Evolutionary conservation across 2,888 invertebrate genomes (phyloP).

Genomic region (Unio pictorum): DNA sequence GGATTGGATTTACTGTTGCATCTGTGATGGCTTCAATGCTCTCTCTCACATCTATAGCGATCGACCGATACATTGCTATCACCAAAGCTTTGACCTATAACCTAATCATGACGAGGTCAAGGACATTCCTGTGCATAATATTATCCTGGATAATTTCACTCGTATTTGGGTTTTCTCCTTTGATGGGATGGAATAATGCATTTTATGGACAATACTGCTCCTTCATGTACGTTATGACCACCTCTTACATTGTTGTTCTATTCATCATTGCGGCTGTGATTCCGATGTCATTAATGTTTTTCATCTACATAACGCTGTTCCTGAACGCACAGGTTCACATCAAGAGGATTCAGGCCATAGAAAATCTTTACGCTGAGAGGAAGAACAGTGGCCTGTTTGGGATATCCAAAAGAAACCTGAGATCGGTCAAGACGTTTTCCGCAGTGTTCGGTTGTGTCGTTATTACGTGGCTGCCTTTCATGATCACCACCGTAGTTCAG

Average conservation of each 20-base stretch:
- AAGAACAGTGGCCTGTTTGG: slow-evolving; percentile 30
- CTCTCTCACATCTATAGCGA: slow-evolving; percentile 52
- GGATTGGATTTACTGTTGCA: slow-evolving; percentile 45
- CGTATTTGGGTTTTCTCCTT: slow-evolving; percentile 49
- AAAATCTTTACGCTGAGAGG: slow-evolving; percentile 30
- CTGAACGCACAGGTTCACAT: slow-evolving; percentile 46
- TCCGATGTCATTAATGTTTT: slow-evolving; percentile 46
- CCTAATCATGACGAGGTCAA: slow-evolving; percentile 40
- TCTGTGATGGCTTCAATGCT: slow-evolving; percentile 44
- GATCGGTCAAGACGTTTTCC: slow-evolving; percentile 47
- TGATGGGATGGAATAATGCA: slow-evolving; percentile 51
- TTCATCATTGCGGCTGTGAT: slow-evolving; percentile 34
- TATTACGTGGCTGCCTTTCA: slow-evolving; percentile 52
- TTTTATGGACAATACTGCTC: slow-evolving; percentile 47
- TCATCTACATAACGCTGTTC: slow-evolving; percentile 43
- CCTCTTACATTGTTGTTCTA: slow-evolving; percentile 41
- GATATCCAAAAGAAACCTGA: slow-evolving; percentile 40
- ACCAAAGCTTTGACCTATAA: slow-evolving; percentile 48
- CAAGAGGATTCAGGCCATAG: slow-evolving; percentile 45
- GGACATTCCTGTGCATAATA: slow-evolving; percentile 32
- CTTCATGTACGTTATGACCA: slow-evolving; percentile 43
- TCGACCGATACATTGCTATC: slow-evolving; percentile 59
- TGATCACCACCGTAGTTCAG: slow-evolving; percentile 39
- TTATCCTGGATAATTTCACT: slow-evolving; percentile 46
- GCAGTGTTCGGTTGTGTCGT: slow-evolving; percentile 48